These are phyloP conservation scores for Sebastes steindachneri DNA, from an alignment of 2,797 vertebrate species.

Conservation along the genomic window DNA sequence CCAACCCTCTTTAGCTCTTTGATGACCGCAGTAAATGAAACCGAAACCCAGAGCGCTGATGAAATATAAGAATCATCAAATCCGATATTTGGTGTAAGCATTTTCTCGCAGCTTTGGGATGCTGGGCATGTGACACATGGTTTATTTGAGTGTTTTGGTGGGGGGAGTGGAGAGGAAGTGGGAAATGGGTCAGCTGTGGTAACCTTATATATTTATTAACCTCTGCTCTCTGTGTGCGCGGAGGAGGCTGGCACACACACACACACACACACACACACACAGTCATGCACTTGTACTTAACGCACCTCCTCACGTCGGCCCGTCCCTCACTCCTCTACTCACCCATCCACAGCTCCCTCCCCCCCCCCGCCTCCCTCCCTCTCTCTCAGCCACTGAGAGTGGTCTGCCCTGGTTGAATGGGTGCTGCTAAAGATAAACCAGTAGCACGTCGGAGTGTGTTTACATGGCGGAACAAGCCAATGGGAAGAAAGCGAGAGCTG, in stretches of 20 bases:
- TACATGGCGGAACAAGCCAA: constrained; percentile 58
- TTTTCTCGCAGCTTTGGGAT: constrained; percentile 37
- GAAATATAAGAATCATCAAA: constrained; percentile 61
- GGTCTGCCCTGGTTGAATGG: constrained; percentile 60
- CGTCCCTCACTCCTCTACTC: constrained; percentile 12
- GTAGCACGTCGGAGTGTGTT: constrained; percentile 64
- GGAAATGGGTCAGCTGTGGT: constrained; percentile 73
- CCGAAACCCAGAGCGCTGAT: constrained; percentile 20
- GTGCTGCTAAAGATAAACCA: constrained; percentile 77
- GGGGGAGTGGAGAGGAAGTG: constrained; percentile 35
- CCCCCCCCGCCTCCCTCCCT: not conserved
- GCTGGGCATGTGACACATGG: constrained; percentile 53
- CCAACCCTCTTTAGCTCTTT: constrained; percentile 41
- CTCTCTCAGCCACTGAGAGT: constrained; percentile 16
- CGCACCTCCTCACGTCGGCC: constrained; percentile 38
- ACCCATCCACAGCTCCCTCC: constrained; percentile 5
- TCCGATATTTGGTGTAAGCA: constrained; percentile 49
- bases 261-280: not conserved
- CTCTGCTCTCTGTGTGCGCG: constrained; percentile 7
- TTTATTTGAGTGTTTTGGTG: constrained; percentile 64
- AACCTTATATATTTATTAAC: constrained; percentile 77
- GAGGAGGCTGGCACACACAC: constrained; percentile 5
- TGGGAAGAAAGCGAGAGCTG: constrained; percentile 52
- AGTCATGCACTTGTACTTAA: constrained; percentile 24
- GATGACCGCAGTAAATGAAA: constrained; percentile 46